Percentiles rank a stretch among this genome's conserved stretches.
Conservation (phyloP, 2,797 vertebrate genomes). For the Gymnothorax javanicus region DNA sequence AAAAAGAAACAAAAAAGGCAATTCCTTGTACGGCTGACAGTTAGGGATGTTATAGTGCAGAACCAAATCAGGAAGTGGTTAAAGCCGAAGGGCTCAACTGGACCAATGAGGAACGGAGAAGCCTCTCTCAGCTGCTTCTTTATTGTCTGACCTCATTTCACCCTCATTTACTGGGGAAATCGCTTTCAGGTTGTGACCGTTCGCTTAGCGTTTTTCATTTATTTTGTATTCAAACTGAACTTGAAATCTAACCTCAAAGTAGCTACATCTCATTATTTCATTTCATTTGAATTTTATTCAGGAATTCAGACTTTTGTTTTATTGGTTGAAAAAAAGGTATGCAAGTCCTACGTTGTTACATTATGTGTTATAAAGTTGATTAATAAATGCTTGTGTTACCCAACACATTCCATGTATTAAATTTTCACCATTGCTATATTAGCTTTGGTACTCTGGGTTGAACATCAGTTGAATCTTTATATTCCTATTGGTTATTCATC, state of each 20-base stretch:
- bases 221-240: neutral
- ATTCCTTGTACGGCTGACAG: neutral
- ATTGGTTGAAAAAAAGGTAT: neutral
- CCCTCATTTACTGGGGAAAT: neutral
- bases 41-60: neutral
- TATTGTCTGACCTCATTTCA: neutral
- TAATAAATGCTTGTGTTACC: neutral
- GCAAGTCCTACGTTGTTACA: neutral
- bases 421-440: neutral
- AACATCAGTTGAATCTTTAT: neutral
- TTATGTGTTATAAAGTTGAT: neutral
- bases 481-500: neutral
- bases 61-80: neutral
- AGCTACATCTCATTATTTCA: neutral
- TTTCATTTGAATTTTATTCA: neutral
- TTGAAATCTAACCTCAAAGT: neutral
- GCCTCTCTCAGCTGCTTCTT: neutral
- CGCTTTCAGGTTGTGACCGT: neutral
- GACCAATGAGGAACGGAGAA: neutral
- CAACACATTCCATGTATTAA: neutral
- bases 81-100: neutral
- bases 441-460: neutral
- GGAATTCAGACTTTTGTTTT: neutral
- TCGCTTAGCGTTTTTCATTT: neutral
- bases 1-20: neutral